Evolutionary conservation across 53 echinoderm and acorn worm species (phyloP).

Genomic region (Paelopatides confundens): DNA sequence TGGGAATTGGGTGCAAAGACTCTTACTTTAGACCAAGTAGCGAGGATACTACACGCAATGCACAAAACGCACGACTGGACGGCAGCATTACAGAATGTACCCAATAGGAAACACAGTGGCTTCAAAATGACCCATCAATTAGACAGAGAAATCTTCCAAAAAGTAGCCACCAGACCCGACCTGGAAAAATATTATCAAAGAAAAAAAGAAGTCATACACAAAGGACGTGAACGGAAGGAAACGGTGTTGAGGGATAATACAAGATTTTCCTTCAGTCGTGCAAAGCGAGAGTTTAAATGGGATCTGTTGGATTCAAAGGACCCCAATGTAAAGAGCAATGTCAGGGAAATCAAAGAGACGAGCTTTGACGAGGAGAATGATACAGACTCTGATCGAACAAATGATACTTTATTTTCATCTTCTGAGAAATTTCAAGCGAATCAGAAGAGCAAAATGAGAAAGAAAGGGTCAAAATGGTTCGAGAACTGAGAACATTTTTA

Average conservation of each 20-base stretch:
- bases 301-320: neutral
- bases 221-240: neutral
- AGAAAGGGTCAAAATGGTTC: conserved; percentile 11
- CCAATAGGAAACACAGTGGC: conserved; percentile 82
- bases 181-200: conserved; percentile 12
- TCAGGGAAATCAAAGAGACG: neutral
- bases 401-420: conserved; percentile 12
- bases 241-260: neutral
- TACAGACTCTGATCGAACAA: conserved; percentile 1
- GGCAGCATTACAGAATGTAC: conserved; percentile 85
- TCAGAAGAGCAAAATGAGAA: neutral
- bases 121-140: conserved; percentile 46
- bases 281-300: conserved; percentile 33
- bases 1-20: conserved; percentile 82
- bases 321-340: neutral
- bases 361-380: neutral
- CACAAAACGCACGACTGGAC: conserved; percentile 75
- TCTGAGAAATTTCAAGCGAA: neutral
- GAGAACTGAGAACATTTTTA: neutral
- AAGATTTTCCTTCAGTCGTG: conserved; percentile 44
- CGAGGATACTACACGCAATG: conserved; percentile 77
- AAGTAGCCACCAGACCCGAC: neutral
- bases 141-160: neutral
- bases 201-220: neutral
- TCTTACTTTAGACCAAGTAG: conserved; percentile 87